A percentile compares a stretch with the other conserved stretches of the same genome.
phyloP scores from a whole-genome alignment of 2,888 invertebrate genomes.

The Diplazon laetatorius region DNA sequence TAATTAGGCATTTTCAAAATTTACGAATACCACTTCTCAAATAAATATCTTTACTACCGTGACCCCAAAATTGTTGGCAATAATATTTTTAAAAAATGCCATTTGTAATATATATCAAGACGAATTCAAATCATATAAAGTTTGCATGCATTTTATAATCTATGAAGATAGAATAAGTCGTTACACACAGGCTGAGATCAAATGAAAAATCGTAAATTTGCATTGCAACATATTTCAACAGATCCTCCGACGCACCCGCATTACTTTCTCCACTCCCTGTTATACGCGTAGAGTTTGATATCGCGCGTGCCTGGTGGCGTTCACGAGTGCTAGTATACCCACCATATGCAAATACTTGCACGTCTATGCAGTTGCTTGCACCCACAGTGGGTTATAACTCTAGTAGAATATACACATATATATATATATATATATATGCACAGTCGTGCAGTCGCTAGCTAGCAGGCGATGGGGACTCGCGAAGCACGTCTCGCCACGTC shows the following conservation, averaged over 20 bases:
- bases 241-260: conserved; percentile 61
- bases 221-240: conserved; percentile 15
- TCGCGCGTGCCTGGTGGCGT: conserved; percentile 66
- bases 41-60: no score
- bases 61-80: no score
- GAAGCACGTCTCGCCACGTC: conserved; percentile 76
- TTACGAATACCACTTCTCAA: no score
- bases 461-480: conserved; percentile 56
- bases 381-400: conserved; percentile 33
- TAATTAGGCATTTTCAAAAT: no score
- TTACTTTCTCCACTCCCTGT: conserved; percentile 63
- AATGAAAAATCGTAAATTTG: conserved; percentile 21
- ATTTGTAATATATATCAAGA: no score
- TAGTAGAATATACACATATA: conserved; percentile 11
- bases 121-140: no score
- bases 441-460: conserved; percentile 55
- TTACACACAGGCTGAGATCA: not conserved
- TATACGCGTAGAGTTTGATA: conserved; percentile 56
- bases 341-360: conserved; percentile 65
- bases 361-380: conserved; percentile 62
- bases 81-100: no score
- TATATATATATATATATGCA: conserved; percentile 3
- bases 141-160: no score
- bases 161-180: not conserved
- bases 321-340: conserved; percentile 55